These are phyloP conservation scores for Willisornis vidua DNA, from an alignment of 2,113 vertebrate species.

Conservation along the genomic window DNA sequence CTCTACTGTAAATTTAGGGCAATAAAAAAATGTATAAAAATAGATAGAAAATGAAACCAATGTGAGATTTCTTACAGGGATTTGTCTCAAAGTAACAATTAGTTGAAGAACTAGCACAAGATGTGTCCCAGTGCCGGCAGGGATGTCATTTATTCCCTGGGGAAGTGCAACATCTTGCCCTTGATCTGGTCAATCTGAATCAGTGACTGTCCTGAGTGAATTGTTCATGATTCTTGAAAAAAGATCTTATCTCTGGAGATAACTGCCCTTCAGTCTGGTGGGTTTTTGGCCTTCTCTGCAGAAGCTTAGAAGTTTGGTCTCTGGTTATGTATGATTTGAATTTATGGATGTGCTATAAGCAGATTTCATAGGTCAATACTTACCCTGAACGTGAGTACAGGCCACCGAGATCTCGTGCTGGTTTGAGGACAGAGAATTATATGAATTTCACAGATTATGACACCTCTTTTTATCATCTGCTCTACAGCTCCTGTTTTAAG, in stretches of 20 bases:
- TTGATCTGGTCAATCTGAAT: background rate
- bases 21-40: background rate
- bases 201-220: background rate
- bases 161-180: background rate
- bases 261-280: background rate
- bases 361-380: background rate
- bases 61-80: background rate
- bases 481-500: background rate
- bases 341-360: background rate
- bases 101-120: background rate
- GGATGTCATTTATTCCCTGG: background rate
- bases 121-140: background rate
- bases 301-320: background rate
- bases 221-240: background rate
- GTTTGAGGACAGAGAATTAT: background rate
- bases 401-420: background rate
- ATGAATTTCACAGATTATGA: background rate
- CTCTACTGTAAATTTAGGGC: background rate
- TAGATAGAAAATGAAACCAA: background rate
- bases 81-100: background rate
- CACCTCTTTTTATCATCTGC: background rate
- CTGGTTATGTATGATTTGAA: background rate
- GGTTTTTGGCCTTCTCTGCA: background rate
- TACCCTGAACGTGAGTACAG: background rate
- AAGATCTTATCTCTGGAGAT: background rate